Base-by-base conservation (phyloP, 1,140 invertebrate genomes). In the Xylocopa sonorina region DNA sequence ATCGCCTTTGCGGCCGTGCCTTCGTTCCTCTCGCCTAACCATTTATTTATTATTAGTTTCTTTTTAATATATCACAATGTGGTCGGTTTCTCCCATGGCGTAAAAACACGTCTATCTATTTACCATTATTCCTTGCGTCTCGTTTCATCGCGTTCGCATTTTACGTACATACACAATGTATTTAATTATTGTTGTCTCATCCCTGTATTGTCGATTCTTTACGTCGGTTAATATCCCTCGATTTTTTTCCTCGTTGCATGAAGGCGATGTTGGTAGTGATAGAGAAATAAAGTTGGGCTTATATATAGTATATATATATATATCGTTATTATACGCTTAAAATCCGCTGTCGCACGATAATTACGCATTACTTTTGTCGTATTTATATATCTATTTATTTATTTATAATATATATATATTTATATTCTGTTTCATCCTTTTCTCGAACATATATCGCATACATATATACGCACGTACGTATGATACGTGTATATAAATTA, bases 101-200 rank as follows among this genome's bases (percentile, higher is more conserved):
- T 76, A 34, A 60, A n/a, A 60, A 34, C 57, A 60, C 57, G 57
- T 74, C 66, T 51, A 69, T 29, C 68, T 57, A 73, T 69, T 80
- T 60, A 60, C 57, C 51, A 46, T 29, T 50, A 27, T 46, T 72
- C 63, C 51, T 43, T 68, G 53, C 41, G 9, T 53, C n/a, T n/a
- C 24, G 18, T 50, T 50, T 68, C 38, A 38, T 66, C 58, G 64
- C 58, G 21, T 64, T 46, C 27, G 29, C 12, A 12, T 62, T 48
- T 21, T 4, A 12, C 46, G 21, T 92, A 92, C 90, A 88, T 89
- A 87, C 90, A 90, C 85, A 86, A n/a, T 79, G 80, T 90, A 90
- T 84, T 89, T 91, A 91, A 81, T 93, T 93, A 93, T 93, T 93
- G 92, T 93, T 92, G 91, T 90, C 89, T 92, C 90, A 91, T 93